Evolutionary conservation across 2,888 invertebrate species (phyloP), one percentile per base, ranked within the genome.

Genomic region (Microctonus aethiopoides): DNA sequence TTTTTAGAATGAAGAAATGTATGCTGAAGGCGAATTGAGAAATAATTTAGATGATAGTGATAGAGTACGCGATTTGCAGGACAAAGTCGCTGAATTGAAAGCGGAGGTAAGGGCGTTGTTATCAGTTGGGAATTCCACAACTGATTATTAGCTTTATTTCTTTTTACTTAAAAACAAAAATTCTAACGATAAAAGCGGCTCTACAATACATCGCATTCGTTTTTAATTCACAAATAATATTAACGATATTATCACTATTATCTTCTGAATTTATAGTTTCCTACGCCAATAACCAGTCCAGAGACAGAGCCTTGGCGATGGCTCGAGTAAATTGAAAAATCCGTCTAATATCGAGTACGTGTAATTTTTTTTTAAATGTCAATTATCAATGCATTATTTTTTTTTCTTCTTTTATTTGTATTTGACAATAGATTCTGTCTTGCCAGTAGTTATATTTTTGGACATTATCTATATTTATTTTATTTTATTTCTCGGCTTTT

Each of bases 291-390:
- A 90, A 93, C 93, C 89, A 93, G 93, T 87, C 94, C 94, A 91
- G 95, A 94, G 89, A 92, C 92, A 88, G 94, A 95, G 91, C 93
- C 94, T 87, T 94, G 94, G 94, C 94, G 93, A 89, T 95, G 94
- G 94, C 92, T 94, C 91, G 92, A 92, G 92, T 93, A 93, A 92
- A 92, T 93, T 87, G 68, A 67, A 66, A 65, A 71, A 72, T 67
- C 60, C 56, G 61, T 59, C 73, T 70, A 16, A 46, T 46, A 71
- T 73, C 70, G 56, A 74, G 70, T 71, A 71, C 70, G 70, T 70
- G 67, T 46, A 67, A 51, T 59, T 65, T 63, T 70, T 60, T 60
- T 36, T 51, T 24, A 29, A 29, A 69, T 64, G 20, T 36, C 34
- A 46, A 59, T 32, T 32, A 32, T 41, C 4, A 29, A 64, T 52